phyloP scores from a whole-genome alignment of 2,888 invertebrate species.

The Drosophila nigricruria region DNA sequence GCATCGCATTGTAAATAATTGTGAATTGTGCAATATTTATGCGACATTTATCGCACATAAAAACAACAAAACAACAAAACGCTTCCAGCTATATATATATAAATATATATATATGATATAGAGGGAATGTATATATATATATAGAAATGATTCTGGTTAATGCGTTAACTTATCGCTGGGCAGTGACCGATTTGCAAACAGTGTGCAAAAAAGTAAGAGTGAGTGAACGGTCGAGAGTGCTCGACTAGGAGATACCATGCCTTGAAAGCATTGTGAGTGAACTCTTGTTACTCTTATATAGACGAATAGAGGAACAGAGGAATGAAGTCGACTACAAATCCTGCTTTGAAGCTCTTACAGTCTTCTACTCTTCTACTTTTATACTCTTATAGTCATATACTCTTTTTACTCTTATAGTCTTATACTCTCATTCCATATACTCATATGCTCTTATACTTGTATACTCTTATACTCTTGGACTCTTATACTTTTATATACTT shows the following conservation, averaged over 20 bases:
- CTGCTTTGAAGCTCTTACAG: no score
- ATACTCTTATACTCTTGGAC: not conserved
- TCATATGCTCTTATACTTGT: not conserved
- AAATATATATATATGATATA: not conserved
- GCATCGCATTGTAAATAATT: conserved; percentile 47
- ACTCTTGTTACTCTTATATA: no score
- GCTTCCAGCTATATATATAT: not conserved
- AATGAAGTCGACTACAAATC: no score
- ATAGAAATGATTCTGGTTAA: conserved; percentile 33
- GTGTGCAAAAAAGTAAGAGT: not conserved
- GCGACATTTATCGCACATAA: conserved; percentile 44
- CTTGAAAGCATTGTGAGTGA: not conserved
- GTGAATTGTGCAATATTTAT: conserved; percentile 49
- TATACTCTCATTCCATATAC: no score
- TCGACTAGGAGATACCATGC: not conserved
- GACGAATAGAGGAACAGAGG: no score
- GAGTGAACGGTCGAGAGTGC: not conserved
- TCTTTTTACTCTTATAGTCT: not conserved
- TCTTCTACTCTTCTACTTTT: no score
- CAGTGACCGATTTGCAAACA: conserved; percentile 48
- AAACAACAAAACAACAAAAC: conserved; percentile 29
- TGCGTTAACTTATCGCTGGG: conserved; percentile 53
- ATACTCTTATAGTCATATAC: no score
- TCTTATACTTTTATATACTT: not conserved
- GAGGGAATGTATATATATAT: not conserved